Conservation (phyloP, 2,888 invertebrate species). For the Xestia ashworthii region DNA sequence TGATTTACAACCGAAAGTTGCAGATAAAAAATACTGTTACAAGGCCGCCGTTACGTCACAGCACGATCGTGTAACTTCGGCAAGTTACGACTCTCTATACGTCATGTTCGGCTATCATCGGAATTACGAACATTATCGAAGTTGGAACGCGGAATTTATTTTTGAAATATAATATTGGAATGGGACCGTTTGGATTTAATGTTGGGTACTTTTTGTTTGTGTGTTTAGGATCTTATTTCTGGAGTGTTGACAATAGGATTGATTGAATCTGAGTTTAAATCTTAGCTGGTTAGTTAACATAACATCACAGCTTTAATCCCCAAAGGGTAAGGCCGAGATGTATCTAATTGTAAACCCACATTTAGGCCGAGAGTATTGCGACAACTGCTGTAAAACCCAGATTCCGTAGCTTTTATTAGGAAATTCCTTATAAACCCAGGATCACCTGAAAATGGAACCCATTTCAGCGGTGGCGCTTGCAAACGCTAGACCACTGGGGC, state of each 20-base stretch:
- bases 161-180: conserved; percentile 59
- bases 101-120: conserved; percentile 64
- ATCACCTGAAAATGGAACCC: too few species aligned
- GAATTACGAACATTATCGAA: conserved; percentile 60
- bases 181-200: conserved; percentile 48
- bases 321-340: neutral
- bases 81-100: conserved; percentile 54
- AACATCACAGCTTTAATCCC: neutral
- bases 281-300: neutral
- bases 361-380: neutral
- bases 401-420: too few species aligned
- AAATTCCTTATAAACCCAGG: too few species aligned
- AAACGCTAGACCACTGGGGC: neutral
- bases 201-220: conserved; percentile 50
- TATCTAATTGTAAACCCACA: neutral
- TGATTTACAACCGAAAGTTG: conserved; percentile 60
- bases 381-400: neutral
- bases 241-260: conserved; percentile 35
- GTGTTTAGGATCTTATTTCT: conserved; percentile 32
- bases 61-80: conserved; percentile 53
- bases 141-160: conserved; percentile 58
- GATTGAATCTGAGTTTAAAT: conserved; percentile 36
- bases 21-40: conserved; percentile 54
- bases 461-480: neutral
- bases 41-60: conserved; percentile 54